Base-by-base conservation (phyloP, 2,888 invertebrate species). In the Lasioglossum lativentre region DNA sequence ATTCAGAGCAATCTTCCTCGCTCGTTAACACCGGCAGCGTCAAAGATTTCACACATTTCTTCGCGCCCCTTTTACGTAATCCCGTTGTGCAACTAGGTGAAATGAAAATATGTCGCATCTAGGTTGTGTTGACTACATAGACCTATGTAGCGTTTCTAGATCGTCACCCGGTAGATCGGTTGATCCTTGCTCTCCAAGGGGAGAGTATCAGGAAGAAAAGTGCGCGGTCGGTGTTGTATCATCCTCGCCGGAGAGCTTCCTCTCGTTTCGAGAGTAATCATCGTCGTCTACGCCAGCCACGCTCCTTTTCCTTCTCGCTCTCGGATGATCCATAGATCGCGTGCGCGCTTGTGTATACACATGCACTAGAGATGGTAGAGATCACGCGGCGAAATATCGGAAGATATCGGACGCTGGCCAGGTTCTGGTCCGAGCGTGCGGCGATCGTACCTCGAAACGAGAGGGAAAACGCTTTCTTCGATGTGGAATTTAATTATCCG, bases 401-500 rank as follows among this genome's bases (percentile, higher is more conserved):
- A 70, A 4, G 75, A 85, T 66, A 75, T 63, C 30, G 34, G 47
- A 78, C 86, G 59, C 16, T 77, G 86, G 81, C 75, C 85, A 77
- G 56, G 47, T 73, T n/a, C 63, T 71, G 83, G 76, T 78, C 78
- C 63, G 38, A 56, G 27, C 56, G 27, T 47, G 27, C 12, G 38
- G 78, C 52, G 81, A 85, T 77, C 89, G 79, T 86, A 75, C 80
- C 81, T 68, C 86, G 77, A 83, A 91, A 92, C 93, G 93, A 94
- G 92, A 93, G 93, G 93, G 93, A 93, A 94, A 94, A 92, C 93
- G 92, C 94, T 94, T 94, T 94, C 94, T 94, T 94, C 92, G 90
- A 88, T 76, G 86, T 90, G 92, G 93, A 93, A 94, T 94, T 94
- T 91, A 93, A 94, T 94, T 94, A 93, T 91, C 88, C 91, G 92